Conservation (phyloP, 2,888 invertebrate genomes). For the Sesamia inferens region DNA sequence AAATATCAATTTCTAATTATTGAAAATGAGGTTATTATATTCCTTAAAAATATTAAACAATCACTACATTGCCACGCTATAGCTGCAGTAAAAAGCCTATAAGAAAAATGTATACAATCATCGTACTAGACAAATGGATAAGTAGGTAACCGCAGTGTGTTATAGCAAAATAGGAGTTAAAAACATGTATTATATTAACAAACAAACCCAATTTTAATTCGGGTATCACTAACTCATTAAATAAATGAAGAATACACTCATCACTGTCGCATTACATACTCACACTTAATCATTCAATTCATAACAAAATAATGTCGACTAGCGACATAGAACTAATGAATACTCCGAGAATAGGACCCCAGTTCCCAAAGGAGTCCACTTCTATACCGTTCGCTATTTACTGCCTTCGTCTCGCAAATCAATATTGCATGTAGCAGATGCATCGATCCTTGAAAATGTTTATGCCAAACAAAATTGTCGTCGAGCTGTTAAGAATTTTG, state of each 20-base stretch:
- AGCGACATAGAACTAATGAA: slow-evolving; percentile 47
- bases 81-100: neutral
- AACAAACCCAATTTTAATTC: neutral
- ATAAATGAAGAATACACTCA: too few relatives aligned
- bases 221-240: too few relatives aligned
- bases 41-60: too few relatives aligned
- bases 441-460: slow-evolving; percentile 73
- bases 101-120: neutral
- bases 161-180: neutral
- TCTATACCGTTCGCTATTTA: slow-evolving; percentile 84
- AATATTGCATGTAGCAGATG: slow-evolving; percentile 83
- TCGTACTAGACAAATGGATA: neutral
- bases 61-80: neutral
- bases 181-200: neutral
- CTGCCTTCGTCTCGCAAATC: slow-evolving; percentile 82
- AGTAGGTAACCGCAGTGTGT: neutral
- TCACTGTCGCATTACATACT: too few relatives aligned
- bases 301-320: slow-evolving; percentile 16
- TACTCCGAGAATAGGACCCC: slow-evolving; percentile 69
- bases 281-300: too few relatives aligned
- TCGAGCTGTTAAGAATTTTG: slow-evolving; percentile 38
- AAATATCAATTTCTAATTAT: too few relatives aligned
- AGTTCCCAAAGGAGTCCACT: slow-evolving; percentile 80
- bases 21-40: too few relatives aligned
- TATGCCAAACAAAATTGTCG: slow-evolving; percentile 70